These are phyloP conservation scores for Plagodis pulveraria DNA, from an alignment of 2,888 invertebrate genomes.

Conservation along the genomic window DNA sequence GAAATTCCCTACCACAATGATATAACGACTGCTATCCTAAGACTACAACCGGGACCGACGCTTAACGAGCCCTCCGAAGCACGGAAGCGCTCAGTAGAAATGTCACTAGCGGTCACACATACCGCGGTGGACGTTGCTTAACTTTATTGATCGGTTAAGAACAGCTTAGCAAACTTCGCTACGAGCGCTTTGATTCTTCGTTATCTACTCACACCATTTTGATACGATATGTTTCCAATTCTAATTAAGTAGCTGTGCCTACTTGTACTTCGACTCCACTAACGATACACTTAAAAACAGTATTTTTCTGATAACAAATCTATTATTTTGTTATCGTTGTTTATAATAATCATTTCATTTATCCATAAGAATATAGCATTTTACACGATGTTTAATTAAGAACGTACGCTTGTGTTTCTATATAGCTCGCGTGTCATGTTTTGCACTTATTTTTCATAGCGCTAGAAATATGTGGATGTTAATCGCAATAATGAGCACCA, in stretches of 20 bases:
- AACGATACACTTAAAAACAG: background rate
- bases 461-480: slow-evolving; percentile 6
- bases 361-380: background rate
- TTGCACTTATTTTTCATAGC: background rate
- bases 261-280: background rate
- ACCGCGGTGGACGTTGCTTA: no score
- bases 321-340: background rate
- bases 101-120: no score
- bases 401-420: background rate
- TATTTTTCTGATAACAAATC: slow-evolving; percentile 3
- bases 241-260: slow-evolving; percentile 3
- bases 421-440: background rate
- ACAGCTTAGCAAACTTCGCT: no score
- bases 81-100: no score
- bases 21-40: no score
- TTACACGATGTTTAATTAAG: background rate
- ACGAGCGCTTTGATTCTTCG: background rate
- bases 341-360: background rate
- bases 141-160: no score
- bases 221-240: background rate
- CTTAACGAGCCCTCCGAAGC: no score
- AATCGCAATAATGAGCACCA: slow-evolving; percentile 45
- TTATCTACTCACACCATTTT: background rate
- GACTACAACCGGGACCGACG: no score
- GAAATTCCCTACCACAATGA: no score